These are phyloP conservation scores for Cremastobaeus sp. DNA, from an alignment of 2,888 invertebrate species.

Conservation along the genomic window DNA sequence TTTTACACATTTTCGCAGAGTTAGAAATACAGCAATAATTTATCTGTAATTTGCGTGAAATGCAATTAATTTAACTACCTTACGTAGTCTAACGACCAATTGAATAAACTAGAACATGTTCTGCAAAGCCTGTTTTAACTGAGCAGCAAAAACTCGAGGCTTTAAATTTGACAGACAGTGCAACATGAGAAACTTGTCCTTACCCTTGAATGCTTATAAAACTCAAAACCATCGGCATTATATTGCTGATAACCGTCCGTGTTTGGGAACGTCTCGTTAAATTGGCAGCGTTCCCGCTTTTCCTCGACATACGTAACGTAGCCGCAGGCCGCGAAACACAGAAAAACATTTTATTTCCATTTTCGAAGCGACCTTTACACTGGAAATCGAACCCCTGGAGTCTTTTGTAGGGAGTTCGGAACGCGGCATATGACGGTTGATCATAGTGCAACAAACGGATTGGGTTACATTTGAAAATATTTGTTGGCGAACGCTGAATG, in stretches of 20 bases:
- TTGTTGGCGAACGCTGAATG: conserved; percentile 70
- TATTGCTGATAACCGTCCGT: conserved; percentile 21
- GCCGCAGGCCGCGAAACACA: conserved; percentile 36
- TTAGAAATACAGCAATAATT: too few relatives aligned
- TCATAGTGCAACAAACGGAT: conserved; percentile 62
- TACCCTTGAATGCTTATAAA: neutral
- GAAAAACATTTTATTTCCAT: conserved; percentile 44
- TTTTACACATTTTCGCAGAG: too few relatives aligned
- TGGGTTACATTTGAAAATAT: conserved; percentile 70
- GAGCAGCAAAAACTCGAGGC: too few relatives aligned
- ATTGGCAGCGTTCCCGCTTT: conserved; percentile 31
- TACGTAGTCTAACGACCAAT: too few relatives aligned
- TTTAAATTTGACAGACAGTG: neutral
- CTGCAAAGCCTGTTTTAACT: too few relatives aligned
- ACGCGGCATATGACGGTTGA: conserved; percentile 55
- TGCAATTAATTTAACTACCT: too few relatives aligned
- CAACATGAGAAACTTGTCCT: neutral
- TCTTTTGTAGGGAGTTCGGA: conserved; percentile 36
- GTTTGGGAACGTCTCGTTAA: conserved; percentile 34
- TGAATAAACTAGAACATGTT: too few relatives aligned
- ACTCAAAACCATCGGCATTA: neutral
- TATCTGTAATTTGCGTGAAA: too few relatives aligned
- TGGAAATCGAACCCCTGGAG: conserved; percentile 39
- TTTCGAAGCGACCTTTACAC: conserved; percentile 35
- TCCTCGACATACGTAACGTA: conserved; percentile 7